Evolutionary conservation across 2,113 vertebrate species (phyloP).

Genomic region (Osmerus eperlanus): DNA sequence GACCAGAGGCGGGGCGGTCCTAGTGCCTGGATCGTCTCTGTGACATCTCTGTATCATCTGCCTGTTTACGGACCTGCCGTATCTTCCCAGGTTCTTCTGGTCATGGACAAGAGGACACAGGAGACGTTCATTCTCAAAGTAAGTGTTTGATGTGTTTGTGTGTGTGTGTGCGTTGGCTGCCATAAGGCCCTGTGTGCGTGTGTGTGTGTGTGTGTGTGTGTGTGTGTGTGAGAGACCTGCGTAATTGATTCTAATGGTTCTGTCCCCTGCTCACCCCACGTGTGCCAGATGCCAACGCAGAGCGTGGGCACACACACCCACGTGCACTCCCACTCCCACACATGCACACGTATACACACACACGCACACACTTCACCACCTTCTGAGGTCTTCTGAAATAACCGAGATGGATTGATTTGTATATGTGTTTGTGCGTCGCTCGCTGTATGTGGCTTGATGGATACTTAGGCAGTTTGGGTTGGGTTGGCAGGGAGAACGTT

Average conservation of each 20-base stretch:
- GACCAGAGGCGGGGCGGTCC: too few relatives aligned
- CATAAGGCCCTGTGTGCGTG: slow-evolving; percentile 20
- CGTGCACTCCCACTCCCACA: neutral
- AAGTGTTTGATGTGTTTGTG: slow-evolving; percentile 58
- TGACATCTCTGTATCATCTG: neutral
- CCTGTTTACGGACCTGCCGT: neutral
- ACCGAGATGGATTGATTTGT: slow-evolving; percentile 71
- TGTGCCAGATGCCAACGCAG: slow-evolving; percentile 91
- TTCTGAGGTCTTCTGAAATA: slow-evolving; percentile 59
- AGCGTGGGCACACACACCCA: slow-evolving; percentile 76
- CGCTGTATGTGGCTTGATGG: slow-evolving; percentile 62
- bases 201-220: slow-evolving; percentile 35
- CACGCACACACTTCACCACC: slow-evolving; percentile 35
- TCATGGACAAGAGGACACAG: slow-evolving; percentile 93
- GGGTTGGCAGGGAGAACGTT: slow-evolving; percentile 45
- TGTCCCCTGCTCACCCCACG: slow-evolving; percentile 89
- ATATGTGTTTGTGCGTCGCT: slow-evolving; percentile 47
- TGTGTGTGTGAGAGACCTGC: slow-evolving; percentile 77
- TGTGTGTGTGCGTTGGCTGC: neutral
- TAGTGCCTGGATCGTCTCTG: neutral
- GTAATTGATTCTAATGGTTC: slow-evolving; percentile 98
- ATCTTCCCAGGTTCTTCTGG: slow-evolving; percentile 88
- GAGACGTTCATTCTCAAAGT: slow-evolving; percentile 97
- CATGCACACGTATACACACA: slow-evolving; percentile 10
- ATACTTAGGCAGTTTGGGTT: slow-evolving; percentile 50